Percentiles rank a stretch among this genome's conserved stretches.
These are phyloP conservation scores for Lynx canadensis DNA, from an alignment of 2,113 vertebrate genomes.

Conservation along the genomic window DNA sequence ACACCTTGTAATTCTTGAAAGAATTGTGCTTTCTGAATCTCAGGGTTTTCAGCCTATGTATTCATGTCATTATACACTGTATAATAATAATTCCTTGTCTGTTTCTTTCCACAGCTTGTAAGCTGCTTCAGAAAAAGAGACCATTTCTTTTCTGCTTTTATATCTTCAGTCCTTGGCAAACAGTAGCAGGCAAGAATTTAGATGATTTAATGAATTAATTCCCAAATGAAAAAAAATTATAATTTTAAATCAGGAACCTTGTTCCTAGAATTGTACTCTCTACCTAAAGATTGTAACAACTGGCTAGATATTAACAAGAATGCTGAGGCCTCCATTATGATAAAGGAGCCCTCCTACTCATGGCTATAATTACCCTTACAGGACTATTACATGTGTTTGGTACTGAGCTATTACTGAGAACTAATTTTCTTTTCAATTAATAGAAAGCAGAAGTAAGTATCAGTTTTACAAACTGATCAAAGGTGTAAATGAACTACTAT, in stretches of 20 bases:
- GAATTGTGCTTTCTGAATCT: not conserved
- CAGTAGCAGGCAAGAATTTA: not conserved
- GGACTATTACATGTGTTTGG: not conserved
- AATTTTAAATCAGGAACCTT: not conserved
- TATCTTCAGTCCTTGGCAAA: not conserved
- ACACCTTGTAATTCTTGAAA: not conserved
- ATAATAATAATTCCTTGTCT: not conserved
- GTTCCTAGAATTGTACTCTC: not conserved
- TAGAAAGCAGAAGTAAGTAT: not conserved
- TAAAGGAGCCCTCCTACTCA: not conserved
- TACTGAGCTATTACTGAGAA: not conserved
- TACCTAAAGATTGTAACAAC: not conserved
- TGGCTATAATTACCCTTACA: not conserved
- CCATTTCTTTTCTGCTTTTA: not conserved
- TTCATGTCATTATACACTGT: not conserved
- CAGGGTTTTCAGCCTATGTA: not conserved
- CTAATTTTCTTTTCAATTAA: not conserved
- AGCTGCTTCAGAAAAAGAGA: not conserved
- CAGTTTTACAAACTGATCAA: not conserved
- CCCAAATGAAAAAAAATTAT: not conserved
- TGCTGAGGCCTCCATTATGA: not conserved
- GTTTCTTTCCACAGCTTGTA: not conserved
- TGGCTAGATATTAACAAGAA: not conserved
- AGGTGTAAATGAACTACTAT: not conserved
- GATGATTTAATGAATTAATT: not conserved